phyloP scores from a whole-genome alignment of 2,888 invertebrate species.

The Falcaria lacertinaria region DNA sequence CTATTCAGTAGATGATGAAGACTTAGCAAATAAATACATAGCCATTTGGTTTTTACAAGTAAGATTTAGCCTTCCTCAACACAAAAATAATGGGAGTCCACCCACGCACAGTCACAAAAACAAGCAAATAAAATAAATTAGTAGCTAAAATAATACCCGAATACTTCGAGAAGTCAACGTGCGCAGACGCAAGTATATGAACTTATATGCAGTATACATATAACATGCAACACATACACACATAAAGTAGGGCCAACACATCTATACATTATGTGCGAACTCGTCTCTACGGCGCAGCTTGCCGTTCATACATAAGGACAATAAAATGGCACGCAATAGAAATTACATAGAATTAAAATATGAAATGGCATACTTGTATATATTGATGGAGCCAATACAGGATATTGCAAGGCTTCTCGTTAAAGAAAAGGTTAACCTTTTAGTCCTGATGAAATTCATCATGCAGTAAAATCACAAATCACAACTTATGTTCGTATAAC shows the following conservation, averaged over 20 bases:
- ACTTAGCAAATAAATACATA: too few relatives aligned
- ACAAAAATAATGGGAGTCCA: not conserved
- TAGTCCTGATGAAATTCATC: too few relatives aligned
- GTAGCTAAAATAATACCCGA: not conserved
- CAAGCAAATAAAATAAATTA: not conserved
- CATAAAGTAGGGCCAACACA: not conserved
- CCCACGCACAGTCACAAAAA: not conserved
- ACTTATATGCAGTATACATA: not conserved
- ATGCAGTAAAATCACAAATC: too few relatives aligned
- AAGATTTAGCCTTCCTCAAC: not conserved
- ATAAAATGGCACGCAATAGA: slow-evolving; percentile 7
- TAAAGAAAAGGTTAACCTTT: too few relatives aligned
- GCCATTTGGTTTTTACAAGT: too few relatives aligned
- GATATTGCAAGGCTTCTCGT: too few relatives aligned
- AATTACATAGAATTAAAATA: too few relatives aligned
- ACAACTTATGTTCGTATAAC: too few relatives aligned
- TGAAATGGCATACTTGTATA: too few relatives aligned
- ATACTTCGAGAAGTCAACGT: not conserved
- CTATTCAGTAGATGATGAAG: too few relatives aligned
- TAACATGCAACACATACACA: not conserved
- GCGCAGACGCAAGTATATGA: not conserved
- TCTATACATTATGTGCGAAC: slow-evolving; percentile 21
- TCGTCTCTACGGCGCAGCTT: slow-evolving; percentile 52
- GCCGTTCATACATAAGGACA: slow-evolving; percentile 32
- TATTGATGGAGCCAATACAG: too few relatives aligned